phyloP scores from a whole-genome alignment of 2,888 invertebrate species.

The Cosmia trapezina region DNA sequence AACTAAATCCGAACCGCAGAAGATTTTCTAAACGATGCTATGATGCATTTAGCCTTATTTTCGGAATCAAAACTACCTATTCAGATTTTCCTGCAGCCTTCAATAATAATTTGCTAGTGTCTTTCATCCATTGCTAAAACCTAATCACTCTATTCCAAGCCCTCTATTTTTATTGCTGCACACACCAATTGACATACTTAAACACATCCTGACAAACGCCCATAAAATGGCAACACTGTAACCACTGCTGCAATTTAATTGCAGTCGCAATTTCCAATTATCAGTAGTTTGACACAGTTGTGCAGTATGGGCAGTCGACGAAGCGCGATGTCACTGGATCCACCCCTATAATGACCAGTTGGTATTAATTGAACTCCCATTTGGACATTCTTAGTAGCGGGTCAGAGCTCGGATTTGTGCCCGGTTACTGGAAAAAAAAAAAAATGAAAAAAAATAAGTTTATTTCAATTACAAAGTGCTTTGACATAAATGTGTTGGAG shows the following conservation, averaged over 20 bases:
- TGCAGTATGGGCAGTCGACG: conserved; percentile 14
- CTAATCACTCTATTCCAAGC: conserved; percentile 14
- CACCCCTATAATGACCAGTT: not conserved
- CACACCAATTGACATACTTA: conserved; percentile 38
- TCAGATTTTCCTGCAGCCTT: not conserved
- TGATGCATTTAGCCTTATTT: not conserved
- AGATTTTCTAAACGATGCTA: no score
- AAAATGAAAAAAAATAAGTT: no score
- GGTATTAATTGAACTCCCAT: conserved; percentile 3
- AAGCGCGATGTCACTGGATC: conserved; percentile 22
- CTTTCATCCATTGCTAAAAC: conserved; percentile 6
- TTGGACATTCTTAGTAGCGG: not conserved
- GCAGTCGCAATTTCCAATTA: conserved; percentile 37
- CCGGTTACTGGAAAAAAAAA: not conserved
- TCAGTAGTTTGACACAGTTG: conserved; percentile 33
- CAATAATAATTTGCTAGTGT: not conserved
- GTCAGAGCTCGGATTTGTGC: not conserved
- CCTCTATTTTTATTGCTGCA: conserved; percentile 15
- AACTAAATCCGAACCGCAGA: not conserved
- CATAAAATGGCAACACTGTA: conserved; percentile 36
- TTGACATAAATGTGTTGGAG: no score
- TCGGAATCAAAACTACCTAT: not conserved
- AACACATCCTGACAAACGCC: conserved; percentile 45
- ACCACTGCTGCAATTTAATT: conserved; percentile 49
- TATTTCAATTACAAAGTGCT: no score